Conservation (phyloP, 2,113 vertebrate species). For the Proteles cristata region DNA sequence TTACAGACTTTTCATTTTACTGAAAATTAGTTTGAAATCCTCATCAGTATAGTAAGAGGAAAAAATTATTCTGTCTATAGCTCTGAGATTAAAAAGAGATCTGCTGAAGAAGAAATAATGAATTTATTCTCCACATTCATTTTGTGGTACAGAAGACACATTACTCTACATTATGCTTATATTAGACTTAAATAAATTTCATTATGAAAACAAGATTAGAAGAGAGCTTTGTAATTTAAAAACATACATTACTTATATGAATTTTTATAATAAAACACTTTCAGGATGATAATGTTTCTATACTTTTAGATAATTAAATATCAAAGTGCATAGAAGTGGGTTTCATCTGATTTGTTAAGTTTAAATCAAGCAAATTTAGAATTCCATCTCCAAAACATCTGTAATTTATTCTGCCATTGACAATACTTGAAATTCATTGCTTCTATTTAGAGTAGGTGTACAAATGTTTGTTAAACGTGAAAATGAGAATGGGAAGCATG, state of each 20-base stretch:
- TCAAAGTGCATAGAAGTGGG: slow-evolving; percentile 32
- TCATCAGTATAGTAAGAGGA: slow-evolving; percentile 81
- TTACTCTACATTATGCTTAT: slow-evolving; percentile 83
- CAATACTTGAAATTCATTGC: neutral
- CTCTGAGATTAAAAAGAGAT: slow-evolving; percentile 82
- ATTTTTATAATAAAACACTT: slow-evolving; percentile 80
- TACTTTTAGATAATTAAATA: slow-evolving; percentile 75
- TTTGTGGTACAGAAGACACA: slow-evolving; percentile 80
- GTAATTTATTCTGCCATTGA: neutral
- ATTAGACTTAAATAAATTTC: slow-evolving; percentile 86
- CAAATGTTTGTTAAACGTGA: neutral
- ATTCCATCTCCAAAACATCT: neutral
- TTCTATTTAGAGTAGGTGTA: neutral
- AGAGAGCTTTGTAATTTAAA: slow-evolving; percentile 80
- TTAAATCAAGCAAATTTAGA: neutral
- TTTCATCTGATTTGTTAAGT: slow-evolving; percentile 5
- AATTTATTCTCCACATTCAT: slow-evolving; percentile 82
- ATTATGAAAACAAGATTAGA: slow-evolving; percentile 85
- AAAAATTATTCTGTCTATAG: slow-evolving; percentile 79
- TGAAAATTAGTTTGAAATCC: slow-evolving; percentile 83
- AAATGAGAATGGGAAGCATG: neutral
- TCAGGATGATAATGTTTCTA: slow-evolving; percentile 51
- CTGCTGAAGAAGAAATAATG: slow-evolving; percentile 81
- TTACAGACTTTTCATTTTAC: slow-evolving; percentile 79
- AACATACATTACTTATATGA: slow-evolving; percentile 77